Evolutionary conservation across 2,888 invertebrate species (phyloP).

Genomic region (Melikaiella ostensackeni): DNA sequence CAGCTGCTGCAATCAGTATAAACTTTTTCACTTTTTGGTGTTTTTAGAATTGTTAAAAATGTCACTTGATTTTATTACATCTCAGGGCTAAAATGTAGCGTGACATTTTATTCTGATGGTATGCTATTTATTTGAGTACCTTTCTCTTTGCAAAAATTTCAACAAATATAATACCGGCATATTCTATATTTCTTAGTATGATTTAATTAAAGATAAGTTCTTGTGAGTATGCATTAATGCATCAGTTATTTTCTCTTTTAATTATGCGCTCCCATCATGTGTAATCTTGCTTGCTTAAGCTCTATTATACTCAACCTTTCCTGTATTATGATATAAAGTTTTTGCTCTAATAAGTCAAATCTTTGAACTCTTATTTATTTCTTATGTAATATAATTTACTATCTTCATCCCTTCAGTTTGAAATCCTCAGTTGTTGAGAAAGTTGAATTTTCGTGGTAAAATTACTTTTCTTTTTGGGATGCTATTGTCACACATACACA

Average conservation of each 20-base stretch:
- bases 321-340: not conserved
- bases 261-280: not conserved
- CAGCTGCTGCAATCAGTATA: not conserved
- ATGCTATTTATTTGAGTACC: not conserved
- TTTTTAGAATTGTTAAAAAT: not conserved
- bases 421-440: no score
- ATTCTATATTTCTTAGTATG: not conserved
- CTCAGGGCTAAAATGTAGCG: not conserved
- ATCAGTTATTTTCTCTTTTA: not conserved
- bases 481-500: no score
- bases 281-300: not conserved
- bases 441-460: no score
- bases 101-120: not conserved
- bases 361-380: not conserved
- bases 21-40: not conserved
- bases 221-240: not conserved
- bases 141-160: not conserved
- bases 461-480: no score
- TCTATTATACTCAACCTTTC: not conserved
- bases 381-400: not conserved
- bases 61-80: not conserved
- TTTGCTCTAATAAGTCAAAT: not conserved
- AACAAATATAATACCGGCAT: not conserved
- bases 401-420: not conserved
- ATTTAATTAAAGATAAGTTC: not conserved